Percentiles rank a stretch among this genome's conserved stretches.
phyloP scores from a whole-genome alignment of 2,888 invertebrate genomes.

The Sepiola atlantica region DNA sequence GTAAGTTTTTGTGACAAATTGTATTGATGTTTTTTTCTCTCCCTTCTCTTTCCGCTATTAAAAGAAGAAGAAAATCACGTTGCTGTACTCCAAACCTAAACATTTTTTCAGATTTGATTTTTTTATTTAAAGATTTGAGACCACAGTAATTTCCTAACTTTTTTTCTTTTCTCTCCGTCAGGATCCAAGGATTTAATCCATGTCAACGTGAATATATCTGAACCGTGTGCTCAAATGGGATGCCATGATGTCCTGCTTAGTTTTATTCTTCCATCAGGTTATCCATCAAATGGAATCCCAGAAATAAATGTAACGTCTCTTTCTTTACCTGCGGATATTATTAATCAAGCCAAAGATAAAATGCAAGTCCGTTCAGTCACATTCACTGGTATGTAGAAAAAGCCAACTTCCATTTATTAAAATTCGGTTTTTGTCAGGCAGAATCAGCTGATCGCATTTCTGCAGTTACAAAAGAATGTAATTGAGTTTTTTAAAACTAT shows the following conservation, averaged over 20 bases:
- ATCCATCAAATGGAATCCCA: background rate
- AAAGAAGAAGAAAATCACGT: no score
- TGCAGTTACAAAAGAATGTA: no score
- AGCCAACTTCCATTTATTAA: background rate
- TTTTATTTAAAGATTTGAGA: no score
- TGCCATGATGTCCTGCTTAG: background rate
- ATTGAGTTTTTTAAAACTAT: no score
- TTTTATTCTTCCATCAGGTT: constrained; percentile 13
- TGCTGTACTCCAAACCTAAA: no score
- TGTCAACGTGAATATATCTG: constrained; percentile 37
- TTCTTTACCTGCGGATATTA: background rate
- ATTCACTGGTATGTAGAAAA: background rate
- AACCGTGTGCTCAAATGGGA: background rate
- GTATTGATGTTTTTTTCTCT: no score
- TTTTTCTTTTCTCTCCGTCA: background rate
- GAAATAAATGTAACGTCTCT: background rate
- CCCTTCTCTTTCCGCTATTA: no score
- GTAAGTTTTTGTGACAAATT: no score
- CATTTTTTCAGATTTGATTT: no score
- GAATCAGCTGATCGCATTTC: no score
- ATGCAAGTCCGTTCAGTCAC: background rate
- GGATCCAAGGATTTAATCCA: background rate
- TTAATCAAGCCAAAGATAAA: background rate
- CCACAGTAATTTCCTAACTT: background rate
- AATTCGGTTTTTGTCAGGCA: background rate